Evolutionary conservation across 2,888 invertebrate species (phyloP), one percentile per base, ranked within the genome.

Genomic region (Operophtera brumata): DNA sequence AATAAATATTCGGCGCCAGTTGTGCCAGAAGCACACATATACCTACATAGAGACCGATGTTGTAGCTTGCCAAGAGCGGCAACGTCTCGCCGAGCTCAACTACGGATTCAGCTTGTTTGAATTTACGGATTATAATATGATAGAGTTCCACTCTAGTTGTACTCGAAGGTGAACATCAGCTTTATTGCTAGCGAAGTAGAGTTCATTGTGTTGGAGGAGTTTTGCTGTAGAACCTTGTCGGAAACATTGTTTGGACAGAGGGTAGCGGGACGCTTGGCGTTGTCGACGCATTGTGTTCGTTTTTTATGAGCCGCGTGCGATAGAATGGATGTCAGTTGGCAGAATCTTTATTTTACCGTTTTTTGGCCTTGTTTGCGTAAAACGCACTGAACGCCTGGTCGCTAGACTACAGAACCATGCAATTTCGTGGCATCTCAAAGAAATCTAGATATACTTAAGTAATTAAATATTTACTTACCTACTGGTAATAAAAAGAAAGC

Each of bases 1-100:
- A 89, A 89, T 89, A 89, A 90, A 88, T 89, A 90, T 90, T 88
- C 87, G 87, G 89, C 86, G 90, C 86, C 89, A 89, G 89, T 90
- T 88, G 89, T 87, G 84, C 82, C 83, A 80, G 79, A 78, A 83
- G 76, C 75, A 79, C 86, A 88, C 86, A 87, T 86, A 83, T 86
- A 89, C 20, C 20, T 87, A 89, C 86, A 89, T 87, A 89, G 81
- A 76, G 73, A 78, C 78, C 80, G 74, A 77, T 82, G 84, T 77
- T 77, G 84, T 76, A 72, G 80, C 79, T 64, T 75, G 82, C 77
- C 67, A 80, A 81, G 86, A 84, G 72, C 82, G 89, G 88, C 89
- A 89, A 89, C 90, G 82, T 82, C 30, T 30, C 84, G 89, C 90
- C 52, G 50, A 67, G 77, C 72, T 78, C 66, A 71, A 63, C 78